phyloP scores from a whole-genome alignment of 2,888 invertebrate species.

The Ellobium chinense region DNA sequence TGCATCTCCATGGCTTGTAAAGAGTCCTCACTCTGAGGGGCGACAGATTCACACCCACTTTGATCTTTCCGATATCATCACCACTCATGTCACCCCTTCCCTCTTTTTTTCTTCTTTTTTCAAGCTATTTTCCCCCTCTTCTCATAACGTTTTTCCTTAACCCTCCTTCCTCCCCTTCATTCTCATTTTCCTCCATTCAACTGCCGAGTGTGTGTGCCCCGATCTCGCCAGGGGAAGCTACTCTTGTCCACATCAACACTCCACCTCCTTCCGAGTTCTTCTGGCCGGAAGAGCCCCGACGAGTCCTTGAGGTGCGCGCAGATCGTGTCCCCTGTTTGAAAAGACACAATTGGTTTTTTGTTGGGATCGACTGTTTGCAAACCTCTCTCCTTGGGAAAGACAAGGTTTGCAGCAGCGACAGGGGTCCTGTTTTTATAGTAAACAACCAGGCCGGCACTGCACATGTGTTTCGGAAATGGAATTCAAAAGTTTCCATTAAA shows the following conservation, averaged over 20 bases:
- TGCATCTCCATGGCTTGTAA: too few relatives aligned
- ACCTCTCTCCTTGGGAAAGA: constrained; percentile 5
- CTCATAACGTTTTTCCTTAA: too few relatives aligned
- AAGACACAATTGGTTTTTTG: constrained; percentile 23
- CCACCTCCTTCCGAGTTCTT: background rate
- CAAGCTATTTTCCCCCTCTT: too few relatives aligned
- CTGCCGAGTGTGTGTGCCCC: too few relatives aligned
- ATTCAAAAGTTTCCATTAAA: background rate
- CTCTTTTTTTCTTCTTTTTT: too few relatives aligned
- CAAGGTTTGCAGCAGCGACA: background rate
- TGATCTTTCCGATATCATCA: too few relatives aligned
- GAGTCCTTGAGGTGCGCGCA: too few relatives aligned
- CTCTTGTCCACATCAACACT: background rate
- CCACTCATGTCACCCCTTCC: too few relatives aligned
- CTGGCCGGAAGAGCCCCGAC: too few relatives aligned
- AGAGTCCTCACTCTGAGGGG: too few relatives aligned
- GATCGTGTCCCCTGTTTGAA: background rate
- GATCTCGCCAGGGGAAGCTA: background rate
- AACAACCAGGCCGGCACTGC: constrained; percentile 3
- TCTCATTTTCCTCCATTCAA: background rate
- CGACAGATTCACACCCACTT: too few relatives aligned
- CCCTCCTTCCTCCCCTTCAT: background rate
- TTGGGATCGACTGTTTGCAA: constrained; percentile 26
- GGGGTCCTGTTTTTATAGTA: constrained; percentile 8
- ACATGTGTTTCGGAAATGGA: background rate